A percentile compares a stretch with the other conserved stretches of the same genome.
Conservation (phyloP, 2,797 vertebrate species). For the Menidia menidia region DNA sequence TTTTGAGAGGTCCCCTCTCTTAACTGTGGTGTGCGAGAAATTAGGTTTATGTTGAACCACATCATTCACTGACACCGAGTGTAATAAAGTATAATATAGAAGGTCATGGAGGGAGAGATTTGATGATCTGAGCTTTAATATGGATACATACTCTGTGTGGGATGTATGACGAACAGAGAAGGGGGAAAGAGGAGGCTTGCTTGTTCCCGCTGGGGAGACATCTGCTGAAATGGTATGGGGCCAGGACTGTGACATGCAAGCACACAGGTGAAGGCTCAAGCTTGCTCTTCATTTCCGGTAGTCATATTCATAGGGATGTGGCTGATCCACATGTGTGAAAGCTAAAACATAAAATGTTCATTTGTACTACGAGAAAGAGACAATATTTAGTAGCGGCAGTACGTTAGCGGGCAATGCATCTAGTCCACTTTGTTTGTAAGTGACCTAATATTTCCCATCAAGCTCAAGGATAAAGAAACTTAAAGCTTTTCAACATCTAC, state of each 20-base stretch:
- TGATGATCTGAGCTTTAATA: constrained; percentile 20
- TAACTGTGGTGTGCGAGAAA: background rate
- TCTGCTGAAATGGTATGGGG: constrained; percentile 60
- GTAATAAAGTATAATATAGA: background rate
- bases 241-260: constrained; percentile 31
- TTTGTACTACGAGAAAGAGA: too few relatives aligned
- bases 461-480: too few relatives aligned
- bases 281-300: constrained; percentile 4
- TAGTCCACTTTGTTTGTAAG: too few relatives aligned
- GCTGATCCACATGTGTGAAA: background rate
- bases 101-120: background rate
- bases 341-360: background rate
- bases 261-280: constrained; percentile 36
- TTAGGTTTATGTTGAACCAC: background rate
- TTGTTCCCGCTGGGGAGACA: constrained; percentile 42
- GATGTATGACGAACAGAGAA: background rate
- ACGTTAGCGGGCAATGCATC: too few relatives aligned
- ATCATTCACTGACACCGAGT: background rate
- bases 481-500: too few relatives aligned
- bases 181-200: constrained; percentile 2
- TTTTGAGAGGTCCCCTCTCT: background rate
- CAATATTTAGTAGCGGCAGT: too few relatives aligned
- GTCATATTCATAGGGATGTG: constrained; percentile 1
- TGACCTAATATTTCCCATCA: too few relatives aligned
- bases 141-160: constrained; percentile 18